Evolutionary conservation across 2,113 vertebrate genomes (phyloP).

Genomic region (Pungitius pungitius): DNA sequence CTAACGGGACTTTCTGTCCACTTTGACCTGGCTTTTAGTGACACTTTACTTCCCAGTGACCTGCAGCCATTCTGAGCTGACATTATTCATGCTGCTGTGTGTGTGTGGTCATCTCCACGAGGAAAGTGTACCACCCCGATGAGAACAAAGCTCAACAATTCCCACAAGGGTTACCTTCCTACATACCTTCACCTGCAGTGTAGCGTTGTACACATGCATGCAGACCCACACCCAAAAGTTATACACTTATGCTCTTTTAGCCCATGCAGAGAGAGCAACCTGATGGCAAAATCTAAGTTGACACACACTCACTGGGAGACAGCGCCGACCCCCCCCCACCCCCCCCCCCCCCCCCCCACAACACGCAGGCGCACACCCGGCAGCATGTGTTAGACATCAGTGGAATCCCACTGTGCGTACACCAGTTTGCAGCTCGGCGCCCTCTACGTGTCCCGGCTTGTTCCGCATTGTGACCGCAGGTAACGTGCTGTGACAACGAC

Average conservation of each 20-base stretch:
- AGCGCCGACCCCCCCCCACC: no score
- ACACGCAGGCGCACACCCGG: conserved; percentile 4
- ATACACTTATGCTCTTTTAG: conserved; percentile 34
- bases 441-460: conserved; percentile 29
- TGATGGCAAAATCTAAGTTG: conserved; percentile 62
- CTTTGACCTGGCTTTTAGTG: neutral
- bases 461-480: conserved; percentile 33
- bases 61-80: neutral
- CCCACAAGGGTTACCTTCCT: neutral
- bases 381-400: neutral
- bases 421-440: neutral
- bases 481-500: conserved; percentile 61
- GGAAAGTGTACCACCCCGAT: neutral
- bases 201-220: neutral
- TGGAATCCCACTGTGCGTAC: conserved; percentile 4
- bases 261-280: conserved; percentile 44
- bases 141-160: neutral
- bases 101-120: neutral
- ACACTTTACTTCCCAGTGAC: neutral
- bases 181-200: neutral
- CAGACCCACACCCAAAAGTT: neutral
- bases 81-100: neutral
- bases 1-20: neutral
- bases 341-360: no score
- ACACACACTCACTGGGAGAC: conserved; percentile 50